phyloP scores from a whole-genome alignment of 2,113 vertebrate genomes.

The Struthio camelus region DNA sequence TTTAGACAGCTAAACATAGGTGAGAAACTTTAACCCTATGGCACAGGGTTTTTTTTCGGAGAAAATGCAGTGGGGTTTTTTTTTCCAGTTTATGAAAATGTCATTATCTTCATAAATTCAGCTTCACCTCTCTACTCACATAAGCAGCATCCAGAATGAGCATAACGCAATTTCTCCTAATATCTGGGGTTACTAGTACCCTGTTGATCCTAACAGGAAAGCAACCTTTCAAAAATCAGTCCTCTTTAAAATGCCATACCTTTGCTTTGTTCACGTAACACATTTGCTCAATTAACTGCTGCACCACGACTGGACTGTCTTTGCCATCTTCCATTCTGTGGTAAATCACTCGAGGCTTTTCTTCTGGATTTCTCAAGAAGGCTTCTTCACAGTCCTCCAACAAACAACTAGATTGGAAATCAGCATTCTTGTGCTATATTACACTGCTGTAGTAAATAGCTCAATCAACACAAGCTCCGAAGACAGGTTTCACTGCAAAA shows the following conservation, averaged over 20 bases:
- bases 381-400: constrained; percentile 92
- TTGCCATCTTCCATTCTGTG: constrained; percentile 77
- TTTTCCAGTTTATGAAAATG: background rate
- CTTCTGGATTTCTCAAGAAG: constrained; percentile 91
- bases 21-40: background rate
- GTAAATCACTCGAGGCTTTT: constrained; percentile 89
- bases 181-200: background rate
- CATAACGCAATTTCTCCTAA: background rate
- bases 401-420: constrained; percentile 80
- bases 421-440: constrained; percentile 66
- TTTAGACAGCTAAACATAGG: background rate
- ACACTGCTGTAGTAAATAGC: constrained; percentile 49
- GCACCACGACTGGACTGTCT: constrained; percentile 75
- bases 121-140: background rate
- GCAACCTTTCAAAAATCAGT: background rate
- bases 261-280: constrained; percentile 85
- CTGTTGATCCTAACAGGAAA: background rate
- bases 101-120: background rate
- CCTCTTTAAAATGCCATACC: constrained; percentile 71
- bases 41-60: background rate
- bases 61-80: background rate
- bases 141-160: background rate
- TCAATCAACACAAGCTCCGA: constrained; percentile 33
- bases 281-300: constrained; percentile 86
- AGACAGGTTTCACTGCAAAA: constrained; percentile 5